Evolutionary conservation across 2,888 invertebrate species (phyloP), one percentile per base, ranked within the genome.

Genomic region (Cheilosia scutellata): DNA sequence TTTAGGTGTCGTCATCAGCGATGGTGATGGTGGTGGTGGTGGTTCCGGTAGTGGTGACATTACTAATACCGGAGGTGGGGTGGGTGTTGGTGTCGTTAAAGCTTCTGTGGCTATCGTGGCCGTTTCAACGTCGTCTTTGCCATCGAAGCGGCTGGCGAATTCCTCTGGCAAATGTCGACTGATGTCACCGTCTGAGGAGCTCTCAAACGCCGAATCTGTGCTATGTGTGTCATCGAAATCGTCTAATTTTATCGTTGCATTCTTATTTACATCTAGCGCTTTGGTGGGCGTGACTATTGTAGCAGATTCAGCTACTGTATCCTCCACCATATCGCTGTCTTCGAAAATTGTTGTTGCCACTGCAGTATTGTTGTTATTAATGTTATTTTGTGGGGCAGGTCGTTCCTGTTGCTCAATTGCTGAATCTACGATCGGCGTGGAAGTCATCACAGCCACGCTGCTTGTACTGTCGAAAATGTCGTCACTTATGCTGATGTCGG

Each of bases 201-300:
- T 92, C 87, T 92, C 92, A 66, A 92, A 92, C 60, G 92, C 92
- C 51, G 92, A 92, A 87, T 91, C 92, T 2, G 91, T 91, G 87
- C 91, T 91, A 78, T 91, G 91, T 51, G 91, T 91, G 58, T 91
- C 91, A 76, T 91, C 91, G 47, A 90, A 91, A 37, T 92, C 92
- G 57, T 92, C 92, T 5, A 84, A 88, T 16, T 89, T 82, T 53
- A 90, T 91, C 5, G 90, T 91, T 4, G 90, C 77, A 65, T 91
- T 91, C 65, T 92, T 92, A 33, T 91, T 91, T 40, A 91, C 90
- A 75, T 92, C 92, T 51, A 92, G 57, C 4, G 91, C 91, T 63
- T 90, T 89, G 16, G 88, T 87, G 72, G 88, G 70, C 51, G 74
- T 72, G 20, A 62, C 72, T 40, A 86, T 60, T 66, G 79, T 74